Conservation (phyloP, 2,113 vertebrate species). For the Plecotus auritus region DNA sequence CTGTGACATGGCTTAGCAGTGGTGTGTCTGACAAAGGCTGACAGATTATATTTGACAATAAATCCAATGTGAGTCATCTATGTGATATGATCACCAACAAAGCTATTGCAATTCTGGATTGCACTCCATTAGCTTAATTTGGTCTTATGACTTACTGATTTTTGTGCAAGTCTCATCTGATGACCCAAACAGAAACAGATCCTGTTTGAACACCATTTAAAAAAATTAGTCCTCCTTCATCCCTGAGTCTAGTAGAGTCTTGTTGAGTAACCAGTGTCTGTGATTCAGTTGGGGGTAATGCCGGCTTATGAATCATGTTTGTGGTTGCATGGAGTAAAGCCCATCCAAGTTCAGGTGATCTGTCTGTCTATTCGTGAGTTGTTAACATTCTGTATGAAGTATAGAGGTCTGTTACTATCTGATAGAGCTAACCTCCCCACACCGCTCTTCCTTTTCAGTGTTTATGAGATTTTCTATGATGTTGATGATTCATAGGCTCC, state of each 20-base stretch:
- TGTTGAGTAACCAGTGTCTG: background rate
- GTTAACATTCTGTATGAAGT: background rate
- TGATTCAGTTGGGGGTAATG: background rate
- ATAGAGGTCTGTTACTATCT: background rate
- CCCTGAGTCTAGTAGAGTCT: background rate
- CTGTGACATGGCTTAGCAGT: background rate
- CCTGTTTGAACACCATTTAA: background rate
- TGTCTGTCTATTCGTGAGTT: background rate
- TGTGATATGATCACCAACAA: background rate
- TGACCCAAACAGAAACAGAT: constrained; percentile 30
- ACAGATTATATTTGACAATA: background rate
- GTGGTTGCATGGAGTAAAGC: background rate
- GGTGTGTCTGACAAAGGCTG: background rate
- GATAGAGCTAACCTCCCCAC: background rate
- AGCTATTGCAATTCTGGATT: background rate
- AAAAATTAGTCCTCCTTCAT: background rate
- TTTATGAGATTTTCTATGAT: background rate
- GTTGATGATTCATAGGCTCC: background rate
- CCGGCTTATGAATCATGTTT: background rate
- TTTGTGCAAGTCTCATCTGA: background rate
- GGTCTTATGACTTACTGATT: background rate
- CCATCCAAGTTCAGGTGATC: background rate
- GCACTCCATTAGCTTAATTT: background rate
- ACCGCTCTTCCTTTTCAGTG: background rate
- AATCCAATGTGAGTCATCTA: background rate